A percentile compares a stretch with the other conserved stretches of the same genome.
phyloP scores from a whole-genome alignment of 2,797 vertebrate genomes.

The Eutrigla gurnardus region DNA sequence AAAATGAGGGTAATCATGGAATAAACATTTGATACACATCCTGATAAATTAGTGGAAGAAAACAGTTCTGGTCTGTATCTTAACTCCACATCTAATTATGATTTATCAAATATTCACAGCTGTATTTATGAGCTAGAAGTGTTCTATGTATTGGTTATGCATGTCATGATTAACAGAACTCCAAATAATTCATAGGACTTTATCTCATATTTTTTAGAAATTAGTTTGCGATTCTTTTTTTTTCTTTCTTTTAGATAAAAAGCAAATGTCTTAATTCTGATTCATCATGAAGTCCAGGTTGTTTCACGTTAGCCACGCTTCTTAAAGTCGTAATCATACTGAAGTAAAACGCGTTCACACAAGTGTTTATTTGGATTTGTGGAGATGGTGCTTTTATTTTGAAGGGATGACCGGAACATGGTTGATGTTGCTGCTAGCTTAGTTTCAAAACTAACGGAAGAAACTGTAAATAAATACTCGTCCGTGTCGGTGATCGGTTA shows the following conservation, averaged over 20 bases:
- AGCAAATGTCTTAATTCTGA: too few species aligned
- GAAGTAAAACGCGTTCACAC: neutral
- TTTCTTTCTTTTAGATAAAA: too few species aligned
- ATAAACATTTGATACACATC: neutral
- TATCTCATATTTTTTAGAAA: too few species aligned
- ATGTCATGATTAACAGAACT: neutral
- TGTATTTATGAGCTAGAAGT: neutral
- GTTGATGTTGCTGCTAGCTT: neutral
- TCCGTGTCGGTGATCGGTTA: neutral
- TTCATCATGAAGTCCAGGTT: too few species aligned
- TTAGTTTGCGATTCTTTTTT: too few species aligned
- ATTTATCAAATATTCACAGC: neutral
- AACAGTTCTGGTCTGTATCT: neutral
- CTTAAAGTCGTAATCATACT: neutral
- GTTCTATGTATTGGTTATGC: neutral
- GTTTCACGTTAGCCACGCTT: neutral
- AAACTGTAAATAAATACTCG: neutral
- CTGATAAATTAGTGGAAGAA: neutral
- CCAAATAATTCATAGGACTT: neutral
- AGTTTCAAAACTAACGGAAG: constrained; percentile 4
- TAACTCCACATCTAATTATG: neutral
- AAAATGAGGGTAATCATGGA: neutral
- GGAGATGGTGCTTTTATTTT: constrained; percentile 35
- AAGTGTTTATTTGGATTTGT: neutral
- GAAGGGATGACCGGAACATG: constrained; percentile 20